Evolutionary conservation across 2,888 invertebrate species (phyloP).

Genomic region (Eurytoma adleriae): DNA sequence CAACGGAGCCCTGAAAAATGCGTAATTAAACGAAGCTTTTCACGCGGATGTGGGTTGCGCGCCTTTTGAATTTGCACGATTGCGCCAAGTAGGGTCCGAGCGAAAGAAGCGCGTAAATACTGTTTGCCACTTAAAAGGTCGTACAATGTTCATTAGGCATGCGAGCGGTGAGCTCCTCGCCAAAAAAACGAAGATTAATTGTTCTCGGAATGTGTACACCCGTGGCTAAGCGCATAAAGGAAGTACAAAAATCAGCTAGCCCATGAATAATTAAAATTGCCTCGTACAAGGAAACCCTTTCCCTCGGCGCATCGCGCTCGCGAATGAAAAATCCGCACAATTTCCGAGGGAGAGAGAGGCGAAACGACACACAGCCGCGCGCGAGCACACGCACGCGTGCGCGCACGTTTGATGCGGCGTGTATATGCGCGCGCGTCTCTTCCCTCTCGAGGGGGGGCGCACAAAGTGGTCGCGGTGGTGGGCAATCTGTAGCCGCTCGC

Average conservation of each 20-base stretch:
- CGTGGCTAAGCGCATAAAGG: conserved; percentile 54
- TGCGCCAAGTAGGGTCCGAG: neutral
- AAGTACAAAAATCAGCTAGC: conserved; percentile 48
- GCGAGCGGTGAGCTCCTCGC: conserved; percentile 7
- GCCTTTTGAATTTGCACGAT: no score
- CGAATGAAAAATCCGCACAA: conserved; percentile 48
- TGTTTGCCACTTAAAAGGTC: conserved; percentile 24
- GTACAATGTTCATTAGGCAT: conserved; percentile 38
- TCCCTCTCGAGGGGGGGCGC: neutral
- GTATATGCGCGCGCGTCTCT: neutral
- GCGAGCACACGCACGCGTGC: neutral
- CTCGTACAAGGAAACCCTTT: conserved; percentile 53
- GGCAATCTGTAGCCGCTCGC: conserved; percentile 24
- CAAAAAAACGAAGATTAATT: conserved; percentile 38
- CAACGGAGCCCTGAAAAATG: no score
- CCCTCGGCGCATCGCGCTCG: conserved; percentile 8
- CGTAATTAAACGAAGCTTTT: no score
- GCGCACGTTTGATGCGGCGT: neutral
- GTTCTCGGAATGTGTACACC: conserved; percentile 55
- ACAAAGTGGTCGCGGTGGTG: neutral
- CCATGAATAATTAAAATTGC: conserved; percentile 54
- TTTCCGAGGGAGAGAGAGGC: conserved; percentile 41
- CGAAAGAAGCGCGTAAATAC: neutral
- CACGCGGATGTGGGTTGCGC: no score
- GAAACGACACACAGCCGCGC: conserved; percentile 10